Evolutionary conservation across 2,797 vertebrate species (phyloP), one percentile per base, ranked within the genome.

Genomic region (Merluccius polli): DNA sequence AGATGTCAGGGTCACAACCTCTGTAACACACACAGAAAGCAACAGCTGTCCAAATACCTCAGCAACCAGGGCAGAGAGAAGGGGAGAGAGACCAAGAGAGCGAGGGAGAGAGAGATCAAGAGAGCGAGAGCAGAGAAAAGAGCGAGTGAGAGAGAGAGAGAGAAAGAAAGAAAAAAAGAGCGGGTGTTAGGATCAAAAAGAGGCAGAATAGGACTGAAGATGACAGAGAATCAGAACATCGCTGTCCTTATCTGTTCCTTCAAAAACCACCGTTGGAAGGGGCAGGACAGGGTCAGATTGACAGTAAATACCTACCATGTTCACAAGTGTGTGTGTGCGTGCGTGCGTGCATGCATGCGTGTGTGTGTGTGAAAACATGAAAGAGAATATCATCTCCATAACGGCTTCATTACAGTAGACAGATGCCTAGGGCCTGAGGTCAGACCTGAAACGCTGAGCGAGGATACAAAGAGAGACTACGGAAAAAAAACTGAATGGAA

Each of bases 1-100:
- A 88, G 86, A 91, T 75, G 86, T 89, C 84, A 80, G 89, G 92
- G 92, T 92, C 87, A 76, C 81, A 87, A 91, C 92, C 93, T 89
- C 82, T 79, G 77, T 67, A 87, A 89, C 87, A 89, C 89, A 89
- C 88, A 90, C 86, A 89, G 79, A 29, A 83, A 75, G 86, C 81
- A 89, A 89, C 92, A 94, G 93, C 92, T 93, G 92, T 93, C 90
- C 89, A 93, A 94, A 94, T 91, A 93, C 78, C 75, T 88, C 84
- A 76, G 72, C 83, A 29, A 73, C 71, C 68, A 84, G 76, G 72
- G 73, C 74, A 70, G 32, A 27, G n/a, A 71, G 35, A 75, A 78
- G 38, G 35, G n/a, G n/a, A n/a, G n/a, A n/a, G n/a, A n/a, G n/a
- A n/a, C n/a, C 73, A 18, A 12, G 41, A 18, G 41, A 48, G 41